Evolutionary conservation across 1,140 invertebrate genomes (phyloP), one percentile per base, ranked within the genome.

Genomic region (Drosophila ercepeae): DNA sequence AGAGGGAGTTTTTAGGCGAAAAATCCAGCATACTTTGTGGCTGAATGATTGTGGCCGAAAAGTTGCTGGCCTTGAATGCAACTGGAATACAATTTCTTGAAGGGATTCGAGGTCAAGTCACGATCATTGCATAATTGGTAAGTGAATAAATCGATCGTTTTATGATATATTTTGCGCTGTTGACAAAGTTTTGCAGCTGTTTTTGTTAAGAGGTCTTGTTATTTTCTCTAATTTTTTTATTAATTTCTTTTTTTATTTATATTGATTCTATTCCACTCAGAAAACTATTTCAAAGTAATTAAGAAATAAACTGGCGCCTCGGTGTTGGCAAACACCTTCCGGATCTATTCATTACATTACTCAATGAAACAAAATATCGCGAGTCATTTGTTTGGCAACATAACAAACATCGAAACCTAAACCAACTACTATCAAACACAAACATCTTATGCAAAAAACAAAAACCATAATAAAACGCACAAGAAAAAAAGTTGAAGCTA

Each of bases 391-490:
- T 29, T 61, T 42, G 57, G 1, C 25, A 23, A 25, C 42, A 39
- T n/a, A 8, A 45, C 39, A 18, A 42, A 45, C 39, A 25, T 52
- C 18, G n/a, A 7, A 14, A 39, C 32, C 19, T 51, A 50, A 54
- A 41, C 25, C 8, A 16, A 60, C 19, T 45, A 16, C 4, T 6
- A 41, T 29, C 8, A 34, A 52, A 48, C n/a, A 48, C 4, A 44
- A 34, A 44, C 36, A 45, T 32, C 39, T 76, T 73, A 82, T 81
- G 78, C 68, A 81, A 81, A 81, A 63, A 63, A 25, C 39, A 63
- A 81, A 63, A 59, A 21, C 18, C 4, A 57, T 18, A 61, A 44
- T 13, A 19, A 19, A 42, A 21, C 6, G 16, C n/a, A 60, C n/a
- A 25, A 51, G n/a, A 41, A 41, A 23, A 42, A 23, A 29, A 39